Conservation (phyloP, 2,888 invertebrate genomes). For the Sthenelais limicola region DNA sequence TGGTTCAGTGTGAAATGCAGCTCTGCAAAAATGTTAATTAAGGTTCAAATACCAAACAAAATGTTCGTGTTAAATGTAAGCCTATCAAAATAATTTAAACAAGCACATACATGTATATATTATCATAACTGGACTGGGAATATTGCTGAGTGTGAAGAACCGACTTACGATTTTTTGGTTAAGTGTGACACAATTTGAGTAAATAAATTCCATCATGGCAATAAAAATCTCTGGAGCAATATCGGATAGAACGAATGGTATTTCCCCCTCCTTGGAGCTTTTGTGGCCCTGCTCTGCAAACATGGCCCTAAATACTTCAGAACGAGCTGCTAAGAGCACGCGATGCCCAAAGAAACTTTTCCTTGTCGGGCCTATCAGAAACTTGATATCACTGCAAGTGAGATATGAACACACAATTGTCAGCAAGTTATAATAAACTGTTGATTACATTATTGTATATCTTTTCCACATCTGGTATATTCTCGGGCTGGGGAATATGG, state of each 20-base stretch:
- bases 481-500: not conserved
- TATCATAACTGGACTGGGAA: too few species aligned
- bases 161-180: constrained; percentile 65
- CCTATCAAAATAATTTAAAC: too few species aligned
- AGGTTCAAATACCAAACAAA: too few species aligned
- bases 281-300: constrained; percentile 60
- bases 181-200: constrained; percentile 68
- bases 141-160: too few species aligned
- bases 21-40: too few species aligned
- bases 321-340: constrained; percentile 64
- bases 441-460: too few species aligned
- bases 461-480: not conserved
- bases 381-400: constrained; percentile 67
- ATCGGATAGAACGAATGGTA: constrained; percentile 68
- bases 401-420: not conserved
- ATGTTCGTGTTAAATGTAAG: too few species aligned
- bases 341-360: constrained; percentile 67
- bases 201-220: constrained; percentile 68
- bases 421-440: too few species aligned
- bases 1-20: too few species aligned
- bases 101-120: too few species aligned
- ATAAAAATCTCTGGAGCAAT: constrained; percentile 66
- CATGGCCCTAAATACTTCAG: constrained; percentile 70
- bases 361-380: constrained; percentile 65
- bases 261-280: constrained; percentile 59